These are phyloP conservation scores for Agelaius phoeniceus DNA, from an alignment of 2,113 vertebrate genomes.

Conservation along the genomic window DNA sequence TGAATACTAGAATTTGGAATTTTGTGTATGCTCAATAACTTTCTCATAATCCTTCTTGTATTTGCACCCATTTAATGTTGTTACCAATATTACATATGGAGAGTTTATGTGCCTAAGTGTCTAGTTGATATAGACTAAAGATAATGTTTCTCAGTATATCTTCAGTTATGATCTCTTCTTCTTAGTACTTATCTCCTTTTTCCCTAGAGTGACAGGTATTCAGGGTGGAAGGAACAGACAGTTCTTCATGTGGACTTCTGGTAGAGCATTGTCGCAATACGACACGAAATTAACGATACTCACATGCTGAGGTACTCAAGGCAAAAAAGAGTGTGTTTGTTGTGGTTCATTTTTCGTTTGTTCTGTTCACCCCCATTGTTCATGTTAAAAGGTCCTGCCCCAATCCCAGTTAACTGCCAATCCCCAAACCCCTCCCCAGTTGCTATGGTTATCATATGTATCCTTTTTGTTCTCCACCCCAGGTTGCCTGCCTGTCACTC, in stretches of 20 bases:
- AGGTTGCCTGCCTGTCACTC: no score
- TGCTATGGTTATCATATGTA: no score
- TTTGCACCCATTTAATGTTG: not conserved
- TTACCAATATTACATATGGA: not conserved
- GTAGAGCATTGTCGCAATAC: no score
- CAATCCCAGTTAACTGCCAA: no score
- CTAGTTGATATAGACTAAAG: not conserved
- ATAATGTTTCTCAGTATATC: not conserved
- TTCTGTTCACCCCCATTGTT: no score
- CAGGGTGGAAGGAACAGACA: not conserved
- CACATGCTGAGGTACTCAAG: no score
- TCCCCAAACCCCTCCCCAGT: no score
- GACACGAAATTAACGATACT: no score
- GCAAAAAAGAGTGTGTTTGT: no score
- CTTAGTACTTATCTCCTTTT: not conserved
- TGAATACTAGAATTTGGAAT: not conserved
- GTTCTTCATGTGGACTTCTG: not conserved
- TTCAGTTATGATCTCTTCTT: not conserved
- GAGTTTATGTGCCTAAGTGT: not conserved
- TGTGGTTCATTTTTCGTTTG: no score
- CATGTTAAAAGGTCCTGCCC: no score
- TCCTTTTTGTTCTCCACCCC: no score
- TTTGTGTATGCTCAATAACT: not conserved
- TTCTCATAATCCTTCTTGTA: not conserved
- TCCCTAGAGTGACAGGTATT: not conserved